phyloP scores from a whole-genome alignment of 2,113 vertebrate species.

The Onychostruthus taczanowskii region DNA sequence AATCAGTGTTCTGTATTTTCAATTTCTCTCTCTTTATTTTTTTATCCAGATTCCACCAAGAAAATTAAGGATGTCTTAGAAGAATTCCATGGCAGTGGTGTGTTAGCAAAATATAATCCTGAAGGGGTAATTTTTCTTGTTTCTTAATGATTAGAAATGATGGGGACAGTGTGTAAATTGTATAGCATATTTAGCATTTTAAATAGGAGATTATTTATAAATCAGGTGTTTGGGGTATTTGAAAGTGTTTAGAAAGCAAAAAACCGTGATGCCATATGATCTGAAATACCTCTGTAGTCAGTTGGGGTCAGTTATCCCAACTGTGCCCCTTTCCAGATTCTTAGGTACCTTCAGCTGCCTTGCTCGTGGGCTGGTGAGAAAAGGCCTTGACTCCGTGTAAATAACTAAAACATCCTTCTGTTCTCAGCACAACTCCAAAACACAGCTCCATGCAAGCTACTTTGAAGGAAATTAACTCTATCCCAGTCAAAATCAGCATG shows the following conservation, averaged over 20 bases:
- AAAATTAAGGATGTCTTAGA: conserved; percentile 94
- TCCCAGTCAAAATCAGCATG: neutral
- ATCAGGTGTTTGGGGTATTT: neutral
- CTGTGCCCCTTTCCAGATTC: neutral
- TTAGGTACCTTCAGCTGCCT: neutral
- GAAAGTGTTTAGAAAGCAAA: neutral
- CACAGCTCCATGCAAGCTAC: neutral
- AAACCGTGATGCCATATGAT: neutral
- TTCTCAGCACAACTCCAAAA: neutral
- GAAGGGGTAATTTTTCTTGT: conserved; percentile 84
- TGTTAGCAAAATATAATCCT: conserved; percentile 93
- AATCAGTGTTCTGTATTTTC: neutral
- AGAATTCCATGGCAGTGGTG: conserved; percentile 93
- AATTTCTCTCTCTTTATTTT: conserved; percentile 51
- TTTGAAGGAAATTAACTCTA: neutral
- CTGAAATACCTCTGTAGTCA: neutral
- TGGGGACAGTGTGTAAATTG: neutral
- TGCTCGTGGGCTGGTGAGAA: neutral
- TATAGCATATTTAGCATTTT: neutral
- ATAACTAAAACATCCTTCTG: neutral
- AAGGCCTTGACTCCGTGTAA: neutral
- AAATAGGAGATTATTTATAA: neutral
- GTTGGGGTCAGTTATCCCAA: neutral
- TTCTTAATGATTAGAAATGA: neutral
- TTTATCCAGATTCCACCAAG: conserved; percentile 87